These are phyloP conservation scores for Syngnathus typhle DNA, from an alignment of 2,113 vertebrate species.

Conservation along the genomic window DNA sequence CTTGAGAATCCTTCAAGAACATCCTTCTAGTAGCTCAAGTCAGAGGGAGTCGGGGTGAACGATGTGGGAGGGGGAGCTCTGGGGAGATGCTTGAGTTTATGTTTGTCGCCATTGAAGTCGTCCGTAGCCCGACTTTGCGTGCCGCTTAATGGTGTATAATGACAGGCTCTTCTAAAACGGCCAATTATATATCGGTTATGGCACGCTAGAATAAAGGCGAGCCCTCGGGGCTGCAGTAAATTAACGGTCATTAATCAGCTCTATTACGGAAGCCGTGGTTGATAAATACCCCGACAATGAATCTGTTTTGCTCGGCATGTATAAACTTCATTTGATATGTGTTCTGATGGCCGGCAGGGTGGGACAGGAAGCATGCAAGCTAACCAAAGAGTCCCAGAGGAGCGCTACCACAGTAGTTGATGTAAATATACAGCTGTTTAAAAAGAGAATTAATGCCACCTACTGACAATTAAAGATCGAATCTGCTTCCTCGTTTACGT, in stretches of 20 bases:
- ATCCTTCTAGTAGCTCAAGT: constrained; percentile 39
- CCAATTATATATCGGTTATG: constrained; percentile 65
- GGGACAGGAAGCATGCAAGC: constrained; percentile 66
- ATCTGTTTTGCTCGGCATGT: constrained; percentile 69
- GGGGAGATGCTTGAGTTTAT: constrained; percentile 59
- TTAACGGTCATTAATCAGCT: constrained; percentile 70
- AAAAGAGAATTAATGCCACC: constrained; percentile 49
- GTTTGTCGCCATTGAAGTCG: constrained; percentile 64
- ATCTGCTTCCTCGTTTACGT: constrained; percentile 5
- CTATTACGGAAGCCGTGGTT: constrained; percentile 63
- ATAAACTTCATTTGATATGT: constrained; percentile 48
- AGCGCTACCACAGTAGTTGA: constrained; percentile 49
- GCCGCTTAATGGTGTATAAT: constrained; percentile 70
- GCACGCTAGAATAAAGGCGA: constrained; percentile 58
- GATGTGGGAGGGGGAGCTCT: constrained; percentile 54
- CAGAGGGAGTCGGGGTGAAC: constrained; percentile 36
- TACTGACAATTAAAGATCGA: constrained; percentile 10
- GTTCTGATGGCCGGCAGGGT: constrained; percentile 49
- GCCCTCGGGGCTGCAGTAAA: constrained; percentile 70
- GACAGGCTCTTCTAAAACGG: constrained; percentile 66
- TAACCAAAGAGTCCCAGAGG: constrained; percentile 69
- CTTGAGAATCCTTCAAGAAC: constrained; percentile 43
- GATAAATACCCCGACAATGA: constrained; percentile 68
- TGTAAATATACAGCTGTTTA: constrained; percentile 30
- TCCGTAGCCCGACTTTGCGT: constrained; percentile 55